Evolutionary conservation across 1,140 invertebrate genomes (phyloP).

Genomic region (Riptortus pedestris): DNA sequence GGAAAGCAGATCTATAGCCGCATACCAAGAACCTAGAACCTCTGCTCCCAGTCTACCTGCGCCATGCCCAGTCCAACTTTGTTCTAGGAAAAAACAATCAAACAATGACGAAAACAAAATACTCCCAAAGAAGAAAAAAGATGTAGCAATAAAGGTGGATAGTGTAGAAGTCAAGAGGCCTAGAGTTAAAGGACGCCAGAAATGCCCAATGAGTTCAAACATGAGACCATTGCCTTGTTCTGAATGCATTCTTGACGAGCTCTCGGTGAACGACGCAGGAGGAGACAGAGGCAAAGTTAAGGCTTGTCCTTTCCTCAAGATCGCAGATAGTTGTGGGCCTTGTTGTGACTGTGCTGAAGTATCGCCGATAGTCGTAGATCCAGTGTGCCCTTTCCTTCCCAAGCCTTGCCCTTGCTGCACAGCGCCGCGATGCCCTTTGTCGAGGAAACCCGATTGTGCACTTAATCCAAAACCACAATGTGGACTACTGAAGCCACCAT

Average conservation of each 20-base stretch:
- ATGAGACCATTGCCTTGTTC: background rate
- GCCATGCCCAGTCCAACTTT: background rate
- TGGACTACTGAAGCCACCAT: background rate
- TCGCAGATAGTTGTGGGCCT: background rate
- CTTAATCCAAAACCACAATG: background rate
- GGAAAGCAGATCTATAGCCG: background rate
- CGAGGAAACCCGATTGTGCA: background rate
- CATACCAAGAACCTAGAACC: background rate
- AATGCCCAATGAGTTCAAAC: background rate
- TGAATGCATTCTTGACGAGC: background rate
- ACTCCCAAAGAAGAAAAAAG: background rate
- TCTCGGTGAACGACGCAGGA: background rate
- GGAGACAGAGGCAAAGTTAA: background rate
- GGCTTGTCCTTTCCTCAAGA: background rate
- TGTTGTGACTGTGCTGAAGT: background rate
- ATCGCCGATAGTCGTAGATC: background rate
- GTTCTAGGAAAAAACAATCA: background rate
- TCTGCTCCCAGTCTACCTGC: background rate
- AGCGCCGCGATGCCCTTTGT: background rate
- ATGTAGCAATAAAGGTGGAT: no score
- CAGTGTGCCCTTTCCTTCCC: background rate
- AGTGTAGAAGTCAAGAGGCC: background rate
- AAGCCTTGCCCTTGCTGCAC: slow-evolving; percentile 8
- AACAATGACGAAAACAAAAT: background rate
- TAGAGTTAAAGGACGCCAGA: background rate